Evolutionary conservation across 2,888 invertebrate species (phyloP), one percentile per base, ranked within the genome.

Genomic region (Dione vanillae): DNA sequence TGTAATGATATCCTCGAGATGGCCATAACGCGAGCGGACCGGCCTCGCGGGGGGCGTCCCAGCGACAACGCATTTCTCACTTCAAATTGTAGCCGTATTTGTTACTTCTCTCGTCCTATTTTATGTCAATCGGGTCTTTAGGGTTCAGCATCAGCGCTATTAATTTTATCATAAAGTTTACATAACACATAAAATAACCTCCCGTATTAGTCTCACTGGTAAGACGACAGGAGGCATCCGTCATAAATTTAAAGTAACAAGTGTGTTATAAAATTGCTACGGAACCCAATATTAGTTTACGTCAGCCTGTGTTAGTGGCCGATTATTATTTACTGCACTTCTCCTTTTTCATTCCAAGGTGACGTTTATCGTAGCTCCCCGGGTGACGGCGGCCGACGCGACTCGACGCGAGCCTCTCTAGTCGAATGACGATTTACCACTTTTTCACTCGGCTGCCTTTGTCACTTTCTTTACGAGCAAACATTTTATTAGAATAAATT

Each of bases 311-410:
- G 73, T 64, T 68, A 67, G 70, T 64, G 51, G 70, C 67, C 72
- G 70, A 75, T 74, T 75, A 72, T 88, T 89, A 89, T 90, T 86
- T 87, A 84, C 85, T 85, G 85, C 82, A 82, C 83, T 88, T 82
- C 79, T 85, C 67, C 68, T 89, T 91, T 92, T 90, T 88, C 90
- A 92, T 92, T 91, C 91, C 91, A 81, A 87, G 83, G 87, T 90
- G 92, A 92, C 91, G 87, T 92, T 90, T 91, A 92, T 91, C 89
- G 89, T 84, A 83, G 81, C 88, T 89, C 90, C 91, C 89, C 85
- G 86, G 87, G 90, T 86, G 88, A 88, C 82, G 85, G 80, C 80
- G 78, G 74, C 82, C 80, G 83, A 81, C 82, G 84, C 80, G 83
- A 20, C 74, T 82, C 81, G 82, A 81, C 82, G 85, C 80, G 83